Base-by-base conservation (phyloP, 1,140 invertebrate species). In the Neotoxoptera formosana region DNA sequence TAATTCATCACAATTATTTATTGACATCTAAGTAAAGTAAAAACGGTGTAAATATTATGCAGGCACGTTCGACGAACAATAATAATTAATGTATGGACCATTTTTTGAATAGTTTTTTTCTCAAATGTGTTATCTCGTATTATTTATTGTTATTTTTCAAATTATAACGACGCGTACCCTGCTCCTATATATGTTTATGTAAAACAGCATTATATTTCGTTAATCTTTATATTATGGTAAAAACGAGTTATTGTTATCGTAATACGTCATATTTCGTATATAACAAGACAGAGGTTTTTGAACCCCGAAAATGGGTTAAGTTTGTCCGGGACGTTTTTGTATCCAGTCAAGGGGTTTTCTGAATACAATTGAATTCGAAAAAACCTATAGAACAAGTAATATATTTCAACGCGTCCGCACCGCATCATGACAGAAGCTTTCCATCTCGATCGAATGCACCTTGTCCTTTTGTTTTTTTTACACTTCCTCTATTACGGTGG, bases 401-500 rank as follows among this genome's bases (percentile, higher is more conserved):
- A 81, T 92, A 81, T 92, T 83, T 48, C 1, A 56, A 84, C 25
- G 48, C 53, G 3, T 14, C 91, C 81, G 86, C 81, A n/a, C n/a
- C n/a, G n/a, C 41, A 41, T 41, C 34, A 56, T 56, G 91, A 93
- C 91, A 93, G 81, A 84, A 93, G 34, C 91, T 93, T 93, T 93
- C 91, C 91, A 93, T 84, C 91, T 84, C 91, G 76, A 93, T 83
- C 67, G 45, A 93, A 86, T 93, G 51, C 91, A 93, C 91, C 91
- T 93, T 93, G 91, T 93, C 34, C 21, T 92, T 92, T 92, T 92
- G 67, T 83, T 48, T 92, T 92, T 92, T 91, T 92, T 53, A 84
- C 81, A 93, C 76, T 93, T 93, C 91, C 91, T 93, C 47, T 56
- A 84, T 93, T 84, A 93, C 89, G 89, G n/a, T 23, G 89, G 34